Evolutionary conservation across 2,113 vertebrate genomes (phyloP).

Genomic region (Scomber japonicus): DNA sequence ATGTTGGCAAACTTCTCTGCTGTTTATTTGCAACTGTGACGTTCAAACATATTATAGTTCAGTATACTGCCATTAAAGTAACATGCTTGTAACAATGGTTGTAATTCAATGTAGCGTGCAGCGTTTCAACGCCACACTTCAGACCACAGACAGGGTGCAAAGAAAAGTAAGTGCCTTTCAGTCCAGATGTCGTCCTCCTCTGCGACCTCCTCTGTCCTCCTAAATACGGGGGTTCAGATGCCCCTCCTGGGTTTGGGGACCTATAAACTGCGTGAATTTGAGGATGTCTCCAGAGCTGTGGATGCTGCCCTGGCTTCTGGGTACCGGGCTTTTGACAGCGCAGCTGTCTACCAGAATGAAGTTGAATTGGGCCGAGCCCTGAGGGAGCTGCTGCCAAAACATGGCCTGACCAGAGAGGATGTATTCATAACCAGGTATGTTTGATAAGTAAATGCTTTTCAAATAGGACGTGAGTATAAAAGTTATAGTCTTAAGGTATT

Average conservation of each 20-base stretch:
- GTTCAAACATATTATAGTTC: no score
- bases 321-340: constrained; percentile 88
- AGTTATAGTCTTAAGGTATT: no score
- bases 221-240: constrained; percentile 85
- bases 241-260: constrained; percentile 88
- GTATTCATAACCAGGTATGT: constrained; percentile 85
- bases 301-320: constrained; percentile 85
- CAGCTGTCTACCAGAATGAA: constrained; percentile 87
- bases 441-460: neutral
- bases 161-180: no score
- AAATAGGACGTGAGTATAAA: no score
- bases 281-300: constrained; percentile 73
- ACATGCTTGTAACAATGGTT: neutral
- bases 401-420: constrained; percentile 82
- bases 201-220: constrained; percentile 46
- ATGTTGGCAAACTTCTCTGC: no score
- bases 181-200: constrained; percentile 54
- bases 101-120: neutral
- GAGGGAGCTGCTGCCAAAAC: constrained; percentile 81
- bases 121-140: no score
- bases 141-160: no score
- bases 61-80: neutral
- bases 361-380: constrained; percentile 81
- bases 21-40: neutral
- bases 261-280: constrained; percentile 77